A percentile compares a stretch with the other conserved stretches of the same genome.
phyloP scores from a whole-genome alignment of 2,888 invertebrate genomes.

The Drosophila austrosaltans region DNA sequence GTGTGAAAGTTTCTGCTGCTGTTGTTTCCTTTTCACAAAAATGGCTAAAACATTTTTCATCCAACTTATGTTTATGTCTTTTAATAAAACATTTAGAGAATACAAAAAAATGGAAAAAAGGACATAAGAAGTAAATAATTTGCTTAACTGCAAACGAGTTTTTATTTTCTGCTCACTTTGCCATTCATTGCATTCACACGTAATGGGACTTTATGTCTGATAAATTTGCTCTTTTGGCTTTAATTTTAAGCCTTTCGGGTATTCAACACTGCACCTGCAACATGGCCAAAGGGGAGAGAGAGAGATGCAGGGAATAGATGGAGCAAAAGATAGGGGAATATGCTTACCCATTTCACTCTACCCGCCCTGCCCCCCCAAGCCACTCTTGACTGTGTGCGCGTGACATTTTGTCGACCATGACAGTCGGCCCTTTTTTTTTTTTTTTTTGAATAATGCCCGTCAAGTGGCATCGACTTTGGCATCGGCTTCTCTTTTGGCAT shows the following conservation, averaged over 20 bases:
- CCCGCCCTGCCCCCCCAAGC: slow-evolving; percentile 22
- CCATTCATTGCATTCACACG: slow-evolving; percentile 40
- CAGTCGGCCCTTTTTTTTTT: slow-evolving; percentile 50
- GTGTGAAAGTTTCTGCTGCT: slow-evolving; percentile 6
- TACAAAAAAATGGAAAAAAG: not conserved
- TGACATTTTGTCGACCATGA: slow-evolving; percentile 74
- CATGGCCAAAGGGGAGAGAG: slow-evolving; percentile 12
- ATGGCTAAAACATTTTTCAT: slow-evolving; percentile 46
- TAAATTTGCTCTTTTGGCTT: slow-evolving; percentile 40
- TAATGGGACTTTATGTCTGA: slow-evolving; percentile 38
- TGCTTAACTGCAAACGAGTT: slow-evolving; percentile 64
- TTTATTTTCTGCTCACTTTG: slow-evolving; percentile 53
- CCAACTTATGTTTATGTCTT: slow-evolving; percentile 57
- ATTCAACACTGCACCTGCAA: slow-evolving; percentile 41
- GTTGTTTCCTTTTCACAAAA: slow-evolving; percentile 3
- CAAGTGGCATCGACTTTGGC: slow-evolving; percentile 62
- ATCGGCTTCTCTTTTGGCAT: slow-evolving; percentile 15
- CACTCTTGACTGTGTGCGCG: slow-evolving; percentile 69
- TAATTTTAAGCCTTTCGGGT: slow-evolving; percentile 36
- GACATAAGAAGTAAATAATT: slow-evolving; percentile 44
- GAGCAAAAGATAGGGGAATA: slow-evolving; percentile 1
- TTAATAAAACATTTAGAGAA: slow-evolving; percentile 74
- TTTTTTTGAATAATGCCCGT: slow-evolving; percentile 71
- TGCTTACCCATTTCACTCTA: slow-evolving; percentile 1
- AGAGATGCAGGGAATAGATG: slow-evolving; percentile 16